Evolutionary conservation across 2,888 invertebrate genomes (phyloP).

Genomic region (Rosalia funebris): DNA sequence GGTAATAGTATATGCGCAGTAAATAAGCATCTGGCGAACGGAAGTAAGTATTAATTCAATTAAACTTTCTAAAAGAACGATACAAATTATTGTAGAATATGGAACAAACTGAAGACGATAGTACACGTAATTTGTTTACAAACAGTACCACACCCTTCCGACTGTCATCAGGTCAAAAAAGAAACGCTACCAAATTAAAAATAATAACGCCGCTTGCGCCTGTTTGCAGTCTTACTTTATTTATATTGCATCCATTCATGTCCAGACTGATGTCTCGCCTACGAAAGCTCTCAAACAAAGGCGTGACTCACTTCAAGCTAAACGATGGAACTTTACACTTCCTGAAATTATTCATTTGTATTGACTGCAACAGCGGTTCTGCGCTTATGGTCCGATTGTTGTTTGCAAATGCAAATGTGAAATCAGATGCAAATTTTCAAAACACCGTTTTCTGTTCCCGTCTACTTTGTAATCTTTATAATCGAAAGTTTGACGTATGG

Average conservation of each 20-base stretch:
- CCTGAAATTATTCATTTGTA: slow-evolving; percentile 45
- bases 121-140: too few relatives aligned
- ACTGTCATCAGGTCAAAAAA: too few relatives aligned
- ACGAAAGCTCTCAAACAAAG: slow-evolving; percentile 41
- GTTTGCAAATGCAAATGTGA: background rate
- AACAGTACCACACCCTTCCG: too few relatives aligned
- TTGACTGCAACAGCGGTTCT: slow-evolving; percentile 18
- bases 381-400: slow-evolving; percentile 8
- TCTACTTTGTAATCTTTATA: too few relatives aligned
- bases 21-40: too few relatives aligned
- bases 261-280: slow-evolving; percentile 41
- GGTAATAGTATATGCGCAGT: too few relatives aligned
- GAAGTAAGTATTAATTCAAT: too few relatives aligned
- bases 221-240: slow-evolving; percentile 2
- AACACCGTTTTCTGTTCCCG: too few relatives aligned
- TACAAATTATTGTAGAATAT: too few relatives aligned
- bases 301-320: slow-evolving; percentile 44
- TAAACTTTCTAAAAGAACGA: too few relatives aligned
- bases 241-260: slow-evolving; percentile 10
- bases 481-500: too few relatives aligned
- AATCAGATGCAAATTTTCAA: background rate
- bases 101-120: too few relatives aligned
- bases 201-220: background rate
- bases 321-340: slow-evolving; percentile 44
- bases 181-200: background rate